Evolutionary conservation across 2,797 vertebrate species (phyloP).

Genomic region (Arnoldichthys spilopterus): DNA sequence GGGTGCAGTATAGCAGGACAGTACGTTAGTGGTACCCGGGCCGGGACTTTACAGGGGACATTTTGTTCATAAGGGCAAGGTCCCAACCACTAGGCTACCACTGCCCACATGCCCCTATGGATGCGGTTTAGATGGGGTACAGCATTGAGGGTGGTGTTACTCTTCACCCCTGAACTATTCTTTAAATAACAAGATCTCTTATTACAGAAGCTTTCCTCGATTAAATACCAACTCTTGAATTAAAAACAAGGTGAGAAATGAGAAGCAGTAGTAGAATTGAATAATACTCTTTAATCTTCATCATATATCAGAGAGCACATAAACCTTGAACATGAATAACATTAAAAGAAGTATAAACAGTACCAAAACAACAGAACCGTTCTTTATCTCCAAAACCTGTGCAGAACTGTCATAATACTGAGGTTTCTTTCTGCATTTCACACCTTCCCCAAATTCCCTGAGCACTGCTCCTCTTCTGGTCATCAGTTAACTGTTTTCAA

Average conservation of each 20-base stretch:
- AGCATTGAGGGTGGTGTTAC: not conserved
- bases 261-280: constrained; percentile 11
- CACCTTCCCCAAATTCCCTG: constrained; percentile 41
- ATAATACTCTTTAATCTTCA: constrained; percentile 49
- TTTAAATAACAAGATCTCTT: not conserved
- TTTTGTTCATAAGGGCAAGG: too few species aligned
- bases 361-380: constrained; percentile 22
- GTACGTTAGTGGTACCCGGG: too few species aligned
- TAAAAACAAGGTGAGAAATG: not conserved
- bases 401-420: constrained; percentile 42
- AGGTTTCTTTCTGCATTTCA: constrained; percentile 24
- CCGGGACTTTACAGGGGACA: too few species aligned
- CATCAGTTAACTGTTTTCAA: constrained; percentile 10
- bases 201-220: not conserved
- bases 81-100: too few species aligned
- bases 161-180: not conserved
- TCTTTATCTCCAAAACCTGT: constrained; percentile 19
- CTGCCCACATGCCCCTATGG: too few species aligned
- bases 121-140: too few species aligned
- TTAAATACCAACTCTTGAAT: not conserved
- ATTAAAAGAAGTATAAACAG: constrained; percentile 19
- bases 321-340: constrained; percentile 49
- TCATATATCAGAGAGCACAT: constrained; percentile 20
- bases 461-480: constrained; percentile 38
- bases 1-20: too few species aligned